These are phyloP conservation scores for Scolopax mira DNA, from an alignment of 2,113 vertebrate species.

Conservation along the genomic window DNA sequence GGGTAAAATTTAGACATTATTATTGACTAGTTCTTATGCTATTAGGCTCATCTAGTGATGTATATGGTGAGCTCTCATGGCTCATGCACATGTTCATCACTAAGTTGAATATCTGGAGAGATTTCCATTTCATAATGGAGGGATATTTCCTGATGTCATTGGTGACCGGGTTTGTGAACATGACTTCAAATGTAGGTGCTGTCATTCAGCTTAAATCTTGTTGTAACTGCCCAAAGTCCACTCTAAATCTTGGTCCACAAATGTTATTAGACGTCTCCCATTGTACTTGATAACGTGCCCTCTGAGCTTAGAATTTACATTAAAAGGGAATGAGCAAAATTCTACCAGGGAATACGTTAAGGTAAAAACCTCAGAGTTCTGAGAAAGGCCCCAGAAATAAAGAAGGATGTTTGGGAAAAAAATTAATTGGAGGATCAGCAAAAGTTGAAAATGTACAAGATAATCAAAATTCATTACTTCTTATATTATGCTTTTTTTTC, in stretches of 20 bases:
- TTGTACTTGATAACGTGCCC: not conserved
- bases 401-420: not conserved
- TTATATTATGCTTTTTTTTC: not conserved
- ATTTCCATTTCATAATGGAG: not conserved
- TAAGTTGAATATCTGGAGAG: not conserved
- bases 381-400: fast-evolving
- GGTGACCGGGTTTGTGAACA: not conserved
- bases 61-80: not conserved
- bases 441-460: fast-evolving
- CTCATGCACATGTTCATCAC: not conserved
- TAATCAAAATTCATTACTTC: not conserved
- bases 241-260: not conserved
- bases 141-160: not conserved
- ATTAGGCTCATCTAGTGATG: not conserved
- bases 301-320: not conserved
- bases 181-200: not conserved
- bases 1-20: not conserved
- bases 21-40: not conserved
- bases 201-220: not conserved
- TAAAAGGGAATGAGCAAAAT: not conserved
- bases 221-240: not conserved
- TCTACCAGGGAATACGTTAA: not conserved
- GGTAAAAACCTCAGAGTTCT: not conserved
- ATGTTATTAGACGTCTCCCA: not conserved
- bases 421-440: not conserved